Base-by-base conservation (phyloP, 2,797 vertebrate genomes). In the Poecilia gillii region DNA sequence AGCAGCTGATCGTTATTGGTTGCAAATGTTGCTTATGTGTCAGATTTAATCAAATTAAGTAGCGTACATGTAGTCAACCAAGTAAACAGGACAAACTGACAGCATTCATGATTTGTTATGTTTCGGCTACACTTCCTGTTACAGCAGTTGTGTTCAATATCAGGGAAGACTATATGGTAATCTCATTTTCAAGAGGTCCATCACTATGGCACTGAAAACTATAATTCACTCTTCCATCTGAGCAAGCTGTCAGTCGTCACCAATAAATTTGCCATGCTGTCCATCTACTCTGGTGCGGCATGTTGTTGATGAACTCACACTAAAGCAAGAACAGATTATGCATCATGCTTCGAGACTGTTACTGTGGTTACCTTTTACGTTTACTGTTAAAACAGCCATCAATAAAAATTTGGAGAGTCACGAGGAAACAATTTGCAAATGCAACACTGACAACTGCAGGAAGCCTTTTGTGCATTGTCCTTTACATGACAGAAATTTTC, bases 151-250 rank as follows among this genome's bases (percentile, higher is more conserved):
- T 18, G 36, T 73, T 41, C 25, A 31, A 33, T 23, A n/a, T 49
- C 41, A 51, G 13, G 51, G 4, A 25, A 23, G 46, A 62, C 41
- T 80, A 57, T n/a, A 39, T 31, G 70, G 70, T 46, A 55, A 75
- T 84, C 13, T 57, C 62, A 82, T 86, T 84, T 89, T 51, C 12
- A 57, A 82, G 78, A 53, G 43, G 64, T 28, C 41, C 36, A 39
- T 49, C 2, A n/a, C 73, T 47, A 0, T 11, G 20, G 66, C 39
- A 57, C 59, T 73, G 55, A 36, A 39, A 72, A 82, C 78, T 72
- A 71, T 72, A 41, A 72, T 77, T 77, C 47, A 78, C 70, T 23
- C 36, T 36, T 76, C 49, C 59, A 45, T 83, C 20, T 45, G 41
- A 80, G 51, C 68, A 78, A 62, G 47, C 73, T 41, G 39, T 36